A percentile compares a stretch with the other conserved stretches of the same genome.
phyloP scores from a whole-genome alignment of 1,140 invertebrate species.

The Harpegnathos saltator region DNA sequence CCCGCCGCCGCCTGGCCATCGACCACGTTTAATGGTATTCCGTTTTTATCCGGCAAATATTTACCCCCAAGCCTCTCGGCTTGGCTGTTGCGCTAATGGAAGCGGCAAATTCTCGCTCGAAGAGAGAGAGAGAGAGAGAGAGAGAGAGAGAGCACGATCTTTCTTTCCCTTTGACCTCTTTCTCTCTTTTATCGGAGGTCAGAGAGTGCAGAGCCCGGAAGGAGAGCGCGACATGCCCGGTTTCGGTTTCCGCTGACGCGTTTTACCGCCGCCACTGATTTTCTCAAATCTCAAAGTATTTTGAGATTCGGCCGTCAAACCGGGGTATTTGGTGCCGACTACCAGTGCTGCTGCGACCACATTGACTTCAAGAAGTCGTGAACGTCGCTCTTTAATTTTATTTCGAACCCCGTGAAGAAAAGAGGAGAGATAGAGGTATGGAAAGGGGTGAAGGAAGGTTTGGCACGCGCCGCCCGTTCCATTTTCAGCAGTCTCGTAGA shows the following conservation, averaged over 20 bases:
- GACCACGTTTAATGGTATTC: conserved; percentile 40
- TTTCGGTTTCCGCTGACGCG: background rate
- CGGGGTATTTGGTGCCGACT: background rate
- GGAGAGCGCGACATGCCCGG: no score
- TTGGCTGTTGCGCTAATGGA: conserved; percentile 55
- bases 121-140: conserved; percentile 28
- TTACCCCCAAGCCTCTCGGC: conserved; percentile 18
- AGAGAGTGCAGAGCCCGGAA: background rate
- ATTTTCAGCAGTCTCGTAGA: conserved; percentile 39
- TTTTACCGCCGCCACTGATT: conserved; percentile 1
- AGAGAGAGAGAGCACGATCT: no score
- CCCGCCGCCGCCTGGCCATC: conserved; percentile 14
- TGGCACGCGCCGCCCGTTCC: conserved; percentile 41
- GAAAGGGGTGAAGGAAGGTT: background rate
- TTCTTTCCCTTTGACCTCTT: conserved; percentile 34
- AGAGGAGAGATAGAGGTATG: background rate
- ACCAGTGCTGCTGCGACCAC: background rate
- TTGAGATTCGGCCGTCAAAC: background rate
- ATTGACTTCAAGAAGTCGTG: background rate
- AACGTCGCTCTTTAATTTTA: conserved; percentile 42
- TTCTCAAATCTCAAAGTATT: conserved; percentile 19
- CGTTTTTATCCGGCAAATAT: conserved; percentile 53
- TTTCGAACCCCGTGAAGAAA: conserved; percentile 16
- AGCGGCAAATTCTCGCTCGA: conserved; percentile 52
- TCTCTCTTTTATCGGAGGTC: conserved; percentile 4